Evolutionary conservation across 1,140 invertebrate species (phyloP), one percentile per base, ranked within the genome.

Genomic region (Cydia fagiglandana): DNA sequence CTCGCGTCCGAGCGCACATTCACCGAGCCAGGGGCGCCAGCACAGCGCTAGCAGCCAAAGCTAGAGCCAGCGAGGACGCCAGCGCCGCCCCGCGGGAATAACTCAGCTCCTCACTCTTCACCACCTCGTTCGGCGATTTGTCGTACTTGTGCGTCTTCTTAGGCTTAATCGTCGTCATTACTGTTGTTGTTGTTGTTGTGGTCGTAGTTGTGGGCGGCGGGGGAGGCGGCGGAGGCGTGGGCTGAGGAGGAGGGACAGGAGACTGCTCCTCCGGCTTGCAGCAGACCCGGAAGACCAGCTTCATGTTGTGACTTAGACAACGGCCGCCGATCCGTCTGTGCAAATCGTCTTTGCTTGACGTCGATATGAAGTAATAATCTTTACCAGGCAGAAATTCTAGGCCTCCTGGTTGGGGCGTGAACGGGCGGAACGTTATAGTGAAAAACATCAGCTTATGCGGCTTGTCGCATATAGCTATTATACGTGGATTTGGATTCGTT

Each of bases 321-420:
- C 97, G 95, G 61, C 97, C 97, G 64, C 97, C 97, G 89, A 98
- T 97, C 82, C 97, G 95, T 86, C 97, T 95, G 88, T 98, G 97
- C 81, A 98, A 93, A 87, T 98, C 97, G 86, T 98, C 97, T 89
- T 97, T 97, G 78, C 97, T 97, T 73, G 97, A 98, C 77, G 98
- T 94, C 94, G 97, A 98, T 93, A 99, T 98, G 93, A 99, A 98
- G 92, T 98, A 99, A 91, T 99, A 99, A 92, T 98, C 97, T 89
- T 98, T 97, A 77, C 98, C 98, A 78, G 98, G 97, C 83, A 97
- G 95, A 93, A 99, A 99, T 93, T 99, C 98, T 82, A 98, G 94
- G 73, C 98, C 98, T 81, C 97, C 97, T 74, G 98, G 98, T 93
- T 98, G 97, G 50, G 98, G 98, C 83, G 97, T 98, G 93, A 98